Percentiles rank a stretch among this genome's conserved stretches.
These are phyloP conservation scores for Drosophila mimetica DNA, from an alignment of 2,888 invertebrate genomes.

Conservation along the genomic window DNA sequence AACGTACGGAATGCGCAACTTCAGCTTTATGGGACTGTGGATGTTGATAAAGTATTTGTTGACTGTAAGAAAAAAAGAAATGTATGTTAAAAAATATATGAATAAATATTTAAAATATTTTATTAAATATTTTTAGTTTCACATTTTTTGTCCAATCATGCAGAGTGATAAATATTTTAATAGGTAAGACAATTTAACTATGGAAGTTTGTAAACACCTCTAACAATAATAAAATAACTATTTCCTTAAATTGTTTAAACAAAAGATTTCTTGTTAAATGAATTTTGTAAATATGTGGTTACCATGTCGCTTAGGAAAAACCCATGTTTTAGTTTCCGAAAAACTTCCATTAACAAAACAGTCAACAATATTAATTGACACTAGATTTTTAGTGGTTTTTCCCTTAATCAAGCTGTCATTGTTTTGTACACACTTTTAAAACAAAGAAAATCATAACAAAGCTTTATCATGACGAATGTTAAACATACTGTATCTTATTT, in stretches of 20 bases:
- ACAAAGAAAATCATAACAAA: neutral
- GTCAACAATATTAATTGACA: neutral
- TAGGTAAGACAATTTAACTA: too few relatives aligned
- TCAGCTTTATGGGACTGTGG: slow-evolving; percentile 87
- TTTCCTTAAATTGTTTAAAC: neutral
- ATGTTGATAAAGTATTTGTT: slow-evolving; percentile 82
- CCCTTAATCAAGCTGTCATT: slow-evolving; percentile 1
- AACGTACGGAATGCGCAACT: slow-evolving; percentile 87
- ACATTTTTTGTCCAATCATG: too few relatives aligned
- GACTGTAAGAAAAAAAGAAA: slow-evolving; percentile 63
- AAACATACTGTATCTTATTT: too few relatives aligned
- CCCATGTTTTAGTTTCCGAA: neutral
- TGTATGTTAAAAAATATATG: neutral
- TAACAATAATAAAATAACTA: too few relatives aligned
- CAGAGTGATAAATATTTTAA: too few relatives aligned
- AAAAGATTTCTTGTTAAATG: neutral
- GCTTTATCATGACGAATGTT: neutral
- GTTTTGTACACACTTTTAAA: neutral
- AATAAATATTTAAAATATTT: neutral
- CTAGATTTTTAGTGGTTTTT: neutral
- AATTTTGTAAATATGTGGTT: neutral
- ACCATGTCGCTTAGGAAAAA: neutral
- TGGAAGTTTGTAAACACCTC: too few relatives aligned
- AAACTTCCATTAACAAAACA: slow-evolving; percentile 6
- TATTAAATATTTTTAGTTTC: too few relatives aligned